These are phyloP conservation scores for Clitarchus hookeri DNA, from an alignment of 2,888 invertebrate species.

Conservation along the genomic window DNA sequence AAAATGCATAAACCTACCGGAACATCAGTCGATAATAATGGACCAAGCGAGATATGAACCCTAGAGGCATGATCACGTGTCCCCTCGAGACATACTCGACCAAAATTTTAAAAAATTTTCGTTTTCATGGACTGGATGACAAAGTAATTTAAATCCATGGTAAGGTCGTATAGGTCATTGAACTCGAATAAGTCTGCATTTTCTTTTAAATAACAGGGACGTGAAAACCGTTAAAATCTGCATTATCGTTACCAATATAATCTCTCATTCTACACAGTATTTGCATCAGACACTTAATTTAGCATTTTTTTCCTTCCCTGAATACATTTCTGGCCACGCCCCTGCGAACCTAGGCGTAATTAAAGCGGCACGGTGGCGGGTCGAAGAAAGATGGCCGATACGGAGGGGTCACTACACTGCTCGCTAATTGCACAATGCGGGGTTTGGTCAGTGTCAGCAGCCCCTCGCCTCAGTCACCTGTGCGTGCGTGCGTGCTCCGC, in stretches of 20 bases:
- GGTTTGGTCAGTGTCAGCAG: not conserved
- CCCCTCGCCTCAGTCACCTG: not conserved
- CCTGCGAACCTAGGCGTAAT: not conserved
- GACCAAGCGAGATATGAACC: no score
- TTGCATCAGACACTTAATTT: not conserved
- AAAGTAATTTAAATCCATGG: no score
- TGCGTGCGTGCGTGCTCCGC: not conserved
- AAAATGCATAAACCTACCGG: no score
- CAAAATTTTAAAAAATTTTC: no score
- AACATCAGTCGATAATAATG: no score
- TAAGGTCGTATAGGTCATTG: no score
- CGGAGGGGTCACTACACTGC: not conserved
- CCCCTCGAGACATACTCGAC: no score
- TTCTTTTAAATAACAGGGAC: no score
- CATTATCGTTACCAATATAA: not conserved
- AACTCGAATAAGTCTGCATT: no score
- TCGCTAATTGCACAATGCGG: not conserved
- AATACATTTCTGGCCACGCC: not conserved
- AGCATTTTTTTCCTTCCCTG: not conserved
- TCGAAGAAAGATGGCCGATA: constrained; percentile 3
- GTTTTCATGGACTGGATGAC: no score
- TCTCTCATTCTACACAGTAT: not conserved
- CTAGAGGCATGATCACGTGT: no score
- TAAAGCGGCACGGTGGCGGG: not conserved
- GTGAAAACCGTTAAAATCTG: no score